Base-by-base conservation (phyloP, 2,888 invertebrate genomes). In the Dryadula phaetusa region DNA sequence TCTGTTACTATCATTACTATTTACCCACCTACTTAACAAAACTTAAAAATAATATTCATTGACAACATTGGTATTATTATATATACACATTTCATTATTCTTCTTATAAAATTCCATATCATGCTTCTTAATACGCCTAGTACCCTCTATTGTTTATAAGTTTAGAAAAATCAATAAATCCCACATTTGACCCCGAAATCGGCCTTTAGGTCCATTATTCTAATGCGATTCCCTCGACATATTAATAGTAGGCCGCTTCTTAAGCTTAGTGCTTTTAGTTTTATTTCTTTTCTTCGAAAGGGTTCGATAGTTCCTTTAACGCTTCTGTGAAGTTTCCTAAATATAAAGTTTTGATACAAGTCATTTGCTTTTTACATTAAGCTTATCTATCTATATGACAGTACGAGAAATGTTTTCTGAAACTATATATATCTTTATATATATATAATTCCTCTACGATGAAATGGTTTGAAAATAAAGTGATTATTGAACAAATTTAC, bases 151-250 rank as follows among this genome's bases (percentile, higher is more conserved):
- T 40, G 40, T 56, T 37, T 16, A 22, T 40, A 56, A 40, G 16
- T 10, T 42, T 58, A 58, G n/a, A 58, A 25, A 44, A 60, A 25
- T 60, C 18, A 18, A 60, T 44, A 60, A 44, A 60, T 44, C 18
- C 60, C 25, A 60, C 16, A 12, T 60, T 60, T 60, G 42, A 40
- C 62, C 61, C n/a, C 54, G 74, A 84, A 84, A 85, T 82, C 81
- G 81, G 78, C 82, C 79, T 82, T 79, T 81, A 77, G 78, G 78
- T 82, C 83, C 85, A 85, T 86, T 87, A 85, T 76, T 82, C 81
- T 86, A 85, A 85, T 85, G 83, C 78, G 79, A 84, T 86, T 84
- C 79, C 79, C 80, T 79, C 82, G 79, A 79, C 77, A 79, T 78
- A 76, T 77, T 76, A 75, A 70, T 56, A 74, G 71, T 72, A 77